Evolutionary conservation across 2,888 invertebrate species (phyloP), one percentile per base, ranked within the genome.

Genomic region (Noctua janthe): DNA sequence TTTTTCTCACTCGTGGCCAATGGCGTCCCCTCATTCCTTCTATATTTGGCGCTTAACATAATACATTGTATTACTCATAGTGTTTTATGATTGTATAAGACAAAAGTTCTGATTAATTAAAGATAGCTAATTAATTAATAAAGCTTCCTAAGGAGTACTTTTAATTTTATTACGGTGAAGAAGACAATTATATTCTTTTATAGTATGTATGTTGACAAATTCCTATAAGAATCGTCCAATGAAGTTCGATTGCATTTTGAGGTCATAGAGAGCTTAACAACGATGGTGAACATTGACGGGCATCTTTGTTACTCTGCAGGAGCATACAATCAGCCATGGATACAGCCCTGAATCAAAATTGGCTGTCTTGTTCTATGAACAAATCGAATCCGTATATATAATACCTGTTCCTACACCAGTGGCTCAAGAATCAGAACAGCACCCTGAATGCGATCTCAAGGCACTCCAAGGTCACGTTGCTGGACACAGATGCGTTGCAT

Each of bases 61-160:
- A 4, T 39, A 20, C 64, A 66, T 66, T n/a, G 29, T n/a, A 74
- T 56, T 67, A 49, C 17, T 39, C 39, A 56, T 17, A 39, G 11
- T 82, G 17, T 56, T 49, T 47, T 51, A 43, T 49, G 54, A 39
- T 73, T 47, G 20, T 56, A 54, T 66, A 35, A 35, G 43, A 82
- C 56, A 29, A 47, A 66, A 81, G 17, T 64, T 54, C 11, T 15
- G 43, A 2, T 23, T 23, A 67, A 51, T 67, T 82, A 59, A 67
- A 69, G 15, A 67, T 35, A 51, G 3, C n/a, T 81, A 59, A 29
- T 29, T 74, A 43, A 67, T 56, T 81, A 56, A 72, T 66, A 13
- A 49, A 49, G 23, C 54, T 81, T 64, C n/a, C 8, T 17, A 64
- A 54, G 47, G 47, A 17, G 64, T 35, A 35, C 64, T 35, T 64